Evolutionary conservation across 2,888 invertebrate species (phyloP).

Genomic region (Hermodice carunculata): DNA sequence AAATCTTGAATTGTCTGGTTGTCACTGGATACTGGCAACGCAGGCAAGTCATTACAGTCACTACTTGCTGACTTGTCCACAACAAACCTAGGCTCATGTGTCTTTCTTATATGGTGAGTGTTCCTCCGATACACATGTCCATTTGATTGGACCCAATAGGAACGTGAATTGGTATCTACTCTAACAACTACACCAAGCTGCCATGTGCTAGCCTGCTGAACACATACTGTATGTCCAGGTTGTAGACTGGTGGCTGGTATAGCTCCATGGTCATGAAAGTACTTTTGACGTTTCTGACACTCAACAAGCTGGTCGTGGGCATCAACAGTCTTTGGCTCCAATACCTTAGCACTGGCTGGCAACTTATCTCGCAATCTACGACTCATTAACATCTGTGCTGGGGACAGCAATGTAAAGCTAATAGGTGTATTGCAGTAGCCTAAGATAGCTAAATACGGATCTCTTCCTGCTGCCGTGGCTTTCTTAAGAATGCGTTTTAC

Average conservation of each 20-base stretch:
- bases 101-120: no score
- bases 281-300: slow-evolving; percentile 11
- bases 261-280: slow-evolving; percentile 1
- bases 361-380: slow-evolving; percentile 28
- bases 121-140: no score
- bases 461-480: slow-evolving; percentile 23
- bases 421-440: slow-evolving; percentile 38
- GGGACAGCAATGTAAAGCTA: slow-evolving; percentile 22
- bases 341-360: slow-evolving; percentile 9
- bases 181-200: slow-evolving; percentile 11
- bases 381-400: slow-evolving; percentile 39
- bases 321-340: background rate
- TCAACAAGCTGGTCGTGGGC: background rate
- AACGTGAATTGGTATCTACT: no score
- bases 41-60: no score
- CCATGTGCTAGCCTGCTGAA: slow-evolving; percentile 17
- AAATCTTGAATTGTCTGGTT: no score
- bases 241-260: slow-evolving; percentile 5
- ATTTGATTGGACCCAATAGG: no score
- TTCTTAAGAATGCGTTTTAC: slow-evolving; percentile 31
- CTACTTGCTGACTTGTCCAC: no score
- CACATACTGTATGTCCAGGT: slow-evolving; percentile 13
- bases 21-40: no score
- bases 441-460: slow-evolving; percentile 34
- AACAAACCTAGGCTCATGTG: no score